Conservation (phyloP, 2,797 vertebrate species). For the Pempheris klunzingeri region DNA sequence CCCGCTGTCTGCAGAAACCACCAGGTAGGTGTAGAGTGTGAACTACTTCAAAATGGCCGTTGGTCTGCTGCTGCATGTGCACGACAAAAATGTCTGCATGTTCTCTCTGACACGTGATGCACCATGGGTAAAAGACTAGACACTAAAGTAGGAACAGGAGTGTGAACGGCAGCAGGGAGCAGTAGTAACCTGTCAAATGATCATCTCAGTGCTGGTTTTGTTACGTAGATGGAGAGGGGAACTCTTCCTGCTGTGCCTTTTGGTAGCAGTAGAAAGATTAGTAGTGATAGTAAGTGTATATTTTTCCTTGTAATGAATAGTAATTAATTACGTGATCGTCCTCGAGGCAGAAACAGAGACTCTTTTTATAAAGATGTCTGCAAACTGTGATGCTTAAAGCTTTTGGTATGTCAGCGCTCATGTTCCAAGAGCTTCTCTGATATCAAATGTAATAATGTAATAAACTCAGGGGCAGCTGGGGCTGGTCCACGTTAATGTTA, state of each 20-base stretch:
- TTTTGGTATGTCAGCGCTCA: too few species aligned
- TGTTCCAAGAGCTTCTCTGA: too few species aligned
- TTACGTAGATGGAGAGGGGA: not conserved
- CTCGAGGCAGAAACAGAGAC: too few species aligned
- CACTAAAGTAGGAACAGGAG: too few species aligned
- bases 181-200: not conserved
- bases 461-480: too few species aligned
- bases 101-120: not conserved
- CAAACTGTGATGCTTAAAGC: too few species aligned
- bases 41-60: not conserved
- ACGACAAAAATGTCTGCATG: not conserved
- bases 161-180: not conserved
- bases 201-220: not conserved
- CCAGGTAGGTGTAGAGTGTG: constrained; percentile 47
- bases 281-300: not conserved
- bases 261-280: not conserved
- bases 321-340: too few species aligned
- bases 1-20: constrained; percentile 57
- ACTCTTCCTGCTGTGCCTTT: not conserved
- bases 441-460: too few species aligned
- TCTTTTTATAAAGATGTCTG: too few species aligned
- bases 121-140: too few species aligned
- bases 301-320: not conserved
- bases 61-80: not conserved
- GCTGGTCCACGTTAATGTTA: too few species aligned